Evolutionary conservation across 2,113 vertebrate species (phyloP), one percentile per base, ranked within the genome.

Genomic region (Hippolais icterina): DNA sequence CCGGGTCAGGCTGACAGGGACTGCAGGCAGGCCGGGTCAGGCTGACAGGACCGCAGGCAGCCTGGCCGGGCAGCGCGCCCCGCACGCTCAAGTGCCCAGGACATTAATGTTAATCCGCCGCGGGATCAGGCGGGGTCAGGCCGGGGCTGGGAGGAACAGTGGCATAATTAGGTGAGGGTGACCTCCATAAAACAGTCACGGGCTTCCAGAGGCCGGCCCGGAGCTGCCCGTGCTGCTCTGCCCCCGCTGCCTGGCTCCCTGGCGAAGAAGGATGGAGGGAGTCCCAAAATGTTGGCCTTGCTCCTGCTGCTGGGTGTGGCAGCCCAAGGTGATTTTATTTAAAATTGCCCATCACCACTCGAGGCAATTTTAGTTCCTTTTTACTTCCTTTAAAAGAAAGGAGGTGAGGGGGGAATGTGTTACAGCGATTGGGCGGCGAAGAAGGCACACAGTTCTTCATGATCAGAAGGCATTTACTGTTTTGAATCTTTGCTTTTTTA

Each of bases 81-180:
- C 94, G 47, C 71, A 74, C 63, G 92, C 92, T 90, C 90, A 65
- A 77, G 92, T 47, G 89, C 61, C 94, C 96, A 71, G 71, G 93
- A 79, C 78, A 49, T 39, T 39, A 39, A 39, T 65, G 92, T 90
- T 96, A 83, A 94, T 91, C 89, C 94, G 25, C 56, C 20, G 65
- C 79, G 21, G 93, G 83, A 94, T 83, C 47, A 74, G 83, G n/a
- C 42, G 61, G 94, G 96, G 96, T 97, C 96, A 96, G 75, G 37
- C 87, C 46, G 13, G 77, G 94, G 90, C 93, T 88, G 87, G 87
- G 46, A 93, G 85, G 64, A 89, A 92, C 97, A 85, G 75, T 87
- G 88, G 60, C 87, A 41, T 87, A 85, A 93, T 94, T 79, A 95
- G 96, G 95, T 93, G 92, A 97, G 94, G 89, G 87, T 94, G 93